Base-by-base conservation (phyloP, 2,113 vertebrate species). In the Hiodon tergisus region DNA sequence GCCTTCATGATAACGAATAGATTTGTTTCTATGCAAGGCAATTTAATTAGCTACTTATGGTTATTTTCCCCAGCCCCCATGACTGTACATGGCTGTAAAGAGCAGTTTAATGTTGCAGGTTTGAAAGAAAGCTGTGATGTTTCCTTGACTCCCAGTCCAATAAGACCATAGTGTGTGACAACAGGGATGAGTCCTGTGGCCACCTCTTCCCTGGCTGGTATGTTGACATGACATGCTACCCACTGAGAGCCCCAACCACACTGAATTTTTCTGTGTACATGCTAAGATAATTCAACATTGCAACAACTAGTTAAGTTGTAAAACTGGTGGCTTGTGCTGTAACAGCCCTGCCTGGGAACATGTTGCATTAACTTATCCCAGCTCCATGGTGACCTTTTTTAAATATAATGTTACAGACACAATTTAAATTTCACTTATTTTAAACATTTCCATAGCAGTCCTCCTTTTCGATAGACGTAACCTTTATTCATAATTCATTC, bases 61-160 rank as follows among this genome's bases (percentile, higher is more conserved):
- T 31, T 31, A 31, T 47, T 48, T 51, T 76, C 76, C 69, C 65
- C 72, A 65, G 72, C 63, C 48, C 46, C 63, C 72, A 71, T 50
- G 48, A 2, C 55, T 17, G n/a, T n/a, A n/a, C n/a, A n/a, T n/a
- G 52, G 50, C 7, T 51, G 71, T 7, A 72, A 16, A 13, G 6
- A 61, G 58, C 16, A 14, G 4, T 70, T 17, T 57, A 17, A 57
- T 46, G 4, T 31, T 71, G 8, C 4, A 6, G 58, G 6, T 65
- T 79, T 79, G 57, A 76, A 55, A 31, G 48, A 47, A 69, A 71
- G 71, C 48, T 66, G 67, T 17, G 61, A 78, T 69, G 79, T 73
- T 69, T 10, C 73, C 65, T 48, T 52, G 7, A 48, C 2, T 9
- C 52, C 17, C 17, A 8, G 47, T 5, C 17, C 57, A 16, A 61